A percentile compares a stretch with the other conserved stretches of the same genome.
Evolutionary conservation across 2,888 invertebrate species (phyloP).

Genomic region (Chaetogeoica ovagalla): DNA sequence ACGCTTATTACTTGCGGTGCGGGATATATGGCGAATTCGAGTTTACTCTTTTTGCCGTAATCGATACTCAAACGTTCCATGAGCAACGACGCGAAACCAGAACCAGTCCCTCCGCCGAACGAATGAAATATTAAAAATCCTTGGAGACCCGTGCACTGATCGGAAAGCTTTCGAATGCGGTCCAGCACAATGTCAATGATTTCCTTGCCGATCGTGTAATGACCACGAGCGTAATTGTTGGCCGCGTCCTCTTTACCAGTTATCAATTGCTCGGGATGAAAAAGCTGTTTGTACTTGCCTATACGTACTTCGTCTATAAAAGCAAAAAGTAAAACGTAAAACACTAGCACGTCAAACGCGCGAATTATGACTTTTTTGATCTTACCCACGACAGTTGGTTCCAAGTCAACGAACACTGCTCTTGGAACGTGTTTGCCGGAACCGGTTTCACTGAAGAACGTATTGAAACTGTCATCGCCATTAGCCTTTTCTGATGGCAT

Average conservation of each 20-base stretch:
- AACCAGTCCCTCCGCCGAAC: constrained; percentile 91
- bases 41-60: constrained; percentile 93
- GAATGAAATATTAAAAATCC: constrained; percentile 96
- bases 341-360: too few species aligned
- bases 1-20: constrained; percentile 69
- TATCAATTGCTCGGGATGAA: constrained; percentile 96
- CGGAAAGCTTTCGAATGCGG: constrained; percentile 82
- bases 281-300: constrained; percentile 91
- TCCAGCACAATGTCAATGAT: constrained; percentile 88
- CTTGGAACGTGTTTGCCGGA: constrained; percentile 95
- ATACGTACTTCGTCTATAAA: constrained; percentile 82
- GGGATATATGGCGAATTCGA: constrained; percentile 95
- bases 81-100: constrained; percentile 92
- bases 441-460: constrained; percentile 91
- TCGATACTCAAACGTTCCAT: constrained; percentile 96
- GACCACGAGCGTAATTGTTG: constrained; percentile 96
- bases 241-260: constrained; percentile 97
- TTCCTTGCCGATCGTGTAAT: constrained; percentile 96
- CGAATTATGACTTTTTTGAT: constrained; percentile 55
- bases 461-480: constrained; percentile 93
- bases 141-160: constrained; percentile 89
- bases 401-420: constrained; percentile 92
- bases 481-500: constrained; percentile 93
- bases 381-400: constrained; percentile 87
- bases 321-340: not conserved